Percentiles rank a stretch among this genome's conserved stretches.
These are phyloP conservation scores for Pycnomerus fuliginosus DNA, from an alignment of 2,888 invertebrate species.

Conservation along the genomic window DNA sequence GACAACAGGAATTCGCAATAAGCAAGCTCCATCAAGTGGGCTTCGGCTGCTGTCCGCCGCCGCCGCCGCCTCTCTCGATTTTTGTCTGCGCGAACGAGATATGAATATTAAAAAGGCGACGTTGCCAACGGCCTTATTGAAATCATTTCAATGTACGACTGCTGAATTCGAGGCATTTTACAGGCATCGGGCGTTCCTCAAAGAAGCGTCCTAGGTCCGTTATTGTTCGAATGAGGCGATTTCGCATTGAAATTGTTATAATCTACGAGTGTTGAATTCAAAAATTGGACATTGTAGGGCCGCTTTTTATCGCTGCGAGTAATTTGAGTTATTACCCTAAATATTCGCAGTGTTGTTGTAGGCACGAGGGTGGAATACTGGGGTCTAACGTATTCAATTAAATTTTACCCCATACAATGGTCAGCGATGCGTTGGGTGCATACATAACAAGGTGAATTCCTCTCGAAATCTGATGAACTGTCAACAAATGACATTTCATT, in stretches of 20 bases:
- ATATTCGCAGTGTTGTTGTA: slow-evolving; percentile 5
- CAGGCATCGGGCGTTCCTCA: no score
- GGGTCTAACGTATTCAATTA: slow-evolving; percentile 5
- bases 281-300: slow-evolving; percentile 3
- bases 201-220: slow-evolving; percentile 3
- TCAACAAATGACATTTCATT: slow-evolving; percentile 12
- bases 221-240: no score
- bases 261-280: no score
- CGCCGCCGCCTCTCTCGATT: slow-evolving; percentile 25
- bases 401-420: slow-evolving; percentile 6
- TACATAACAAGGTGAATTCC: slow-evolving; percentile 9
- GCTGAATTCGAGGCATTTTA: slow-evolving; percentile 21
- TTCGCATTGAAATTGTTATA: no score
- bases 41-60: slow-evolving; percentile 5
- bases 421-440: no score
- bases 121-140: slow-evolving; percentile 21
- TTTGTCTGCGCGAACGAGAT: slow-evolving; percentile 28
- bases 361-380: not conserved
- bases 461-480: slow-evolving; percentile 15
- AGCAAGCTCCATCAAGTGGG: slow-evolving; percentile 37
- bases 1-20: slow-evolving; percentile 49
- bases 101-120: slow-evolving; percentile 29
- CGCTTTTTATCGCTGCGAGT: slow-evolving; percentile 1
- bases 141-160: slow-evolving; percentile 27
- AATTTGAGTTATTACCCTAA: slow-evolving; percentile 1